A percentile compares a stretch with the other conserved stretches of the same genome.
Evolutionary conservation across 2,888 invertebrate genomes (phyloP).

Genomic region (Sepiola atlantica): DNA sequence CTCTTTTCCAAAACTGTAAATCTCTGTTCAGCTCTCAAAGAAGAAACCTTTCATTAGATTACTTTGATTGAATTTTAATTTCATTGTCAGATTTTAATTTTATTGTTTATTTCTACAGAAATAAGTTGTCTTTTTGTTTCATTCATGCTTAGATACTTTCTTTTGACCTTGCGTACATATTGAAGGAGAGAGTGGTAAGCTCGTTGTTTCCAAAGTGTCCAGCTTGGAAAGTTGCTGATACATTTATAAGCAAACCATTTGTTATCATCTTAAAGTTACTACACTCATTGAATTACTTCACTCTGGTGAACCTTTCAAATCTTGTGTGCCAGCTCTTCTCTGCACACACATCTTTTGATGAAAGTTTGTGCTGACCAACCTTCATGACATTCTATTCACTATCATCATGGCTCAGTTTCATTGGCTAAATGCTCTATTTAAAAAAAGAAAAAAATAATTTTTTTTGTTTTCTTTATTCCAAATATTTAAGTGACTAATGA

Average conservation of each 20-base stretch:
- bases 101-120: not conserved
- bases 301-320: not conserved
- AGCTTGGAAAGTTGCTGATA: not conserved
- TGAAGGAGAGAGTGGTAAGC: not conserved
- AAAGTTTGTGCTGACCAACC: not conserved
- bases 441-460: no score
- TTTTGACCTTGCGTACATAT: not conserved
- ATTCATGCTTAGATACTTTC: no score
- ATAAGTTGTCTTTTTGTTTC: not conserved
- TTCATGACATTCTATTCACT: not conserved
- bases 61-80: not conserved
- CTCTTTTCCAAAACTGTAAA: not conserved
- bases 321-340: not conserved
- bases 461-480: not conserved
- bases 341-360: not conserved
- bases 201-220: not conserved
- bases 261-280: not conserved
- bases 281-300: not conserved
- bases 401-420: not conserved
- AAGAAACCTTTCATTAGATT: not conserved
- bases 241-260: conserved; percentile 20
- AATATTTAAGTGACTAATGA: not conserved
- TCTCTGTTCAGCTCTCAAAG: not conserved
- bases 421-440: not conserved
- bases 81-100: conserved; percentile 8